phyloP scores from a whole-genome alignment of 2,888 invertebrate species.

The Gasteruption jaculator region DNA sequence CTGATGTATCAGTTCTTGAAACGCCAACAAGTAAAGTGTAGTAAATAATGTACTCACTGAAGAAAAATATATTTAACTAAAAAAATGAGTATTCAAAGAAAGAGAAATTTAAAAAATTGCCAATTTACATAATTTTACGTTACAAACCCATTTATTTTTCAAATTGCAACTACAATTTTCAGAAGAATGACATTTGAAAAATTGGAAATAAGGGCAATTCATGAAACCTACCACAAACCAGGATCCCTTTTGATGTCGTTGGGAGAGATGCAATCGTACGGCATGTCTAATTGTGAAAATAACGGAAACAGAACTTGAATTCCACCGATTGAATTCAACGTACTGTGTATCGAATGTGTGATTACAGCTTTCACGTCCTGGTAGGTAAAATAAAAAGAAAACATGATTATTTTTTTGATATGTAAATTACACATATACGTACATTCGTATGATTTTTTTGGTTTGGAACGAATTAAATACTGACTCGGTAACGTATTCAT shows the following conservation, averaged over 20 bases:
- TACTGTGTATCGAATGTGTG: constrained; percentile 98
- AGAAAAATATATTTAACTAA: too few species aligned
- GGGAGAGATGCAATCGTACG: constrained; percentile 74
- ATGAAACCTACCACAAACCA: constrained; percentile 82
- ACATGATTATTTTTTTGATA: too few species aligned
- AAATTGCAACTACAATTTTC: not conserved
- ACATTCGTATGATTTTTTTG: too few species aligned
- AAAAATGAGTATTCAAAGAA: too few species aligned
- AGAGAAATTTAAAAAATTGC: constrained; percentile 11
- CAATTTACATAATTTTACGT: constrained; percentile 1
- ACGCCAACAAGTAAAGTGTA: too few species aligned
- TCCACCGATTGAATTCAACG: constrained; percentile 97
- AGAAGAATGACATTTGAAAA: constrained; percentile 13
- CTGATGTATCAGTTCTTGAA: too few species aligned
- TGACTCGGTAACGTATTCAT: too few species aligned
- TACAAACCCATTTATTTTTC: too few species aligned
- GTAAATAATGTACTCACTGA: too few species aligned
- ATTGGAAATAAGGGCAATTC: constrained; percentile 12
- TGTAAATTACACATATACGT: too few species aligned
- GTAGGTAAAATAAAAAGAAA: constrained; percentile 39
- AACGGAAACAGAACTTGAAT: constrained; percentile 97
- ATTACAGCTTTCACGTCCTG: constrained; percentile 99
- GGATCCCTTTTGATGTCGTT: constrained; percentile 82
- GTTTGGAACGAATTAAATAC: too few species aligned
- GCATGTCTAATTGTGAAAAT: constrained; percentile 95